Base-by-base conservation (phyloP, 92 coral and sea anemone genomes). In the Parazoanthus darwini region DNA sequence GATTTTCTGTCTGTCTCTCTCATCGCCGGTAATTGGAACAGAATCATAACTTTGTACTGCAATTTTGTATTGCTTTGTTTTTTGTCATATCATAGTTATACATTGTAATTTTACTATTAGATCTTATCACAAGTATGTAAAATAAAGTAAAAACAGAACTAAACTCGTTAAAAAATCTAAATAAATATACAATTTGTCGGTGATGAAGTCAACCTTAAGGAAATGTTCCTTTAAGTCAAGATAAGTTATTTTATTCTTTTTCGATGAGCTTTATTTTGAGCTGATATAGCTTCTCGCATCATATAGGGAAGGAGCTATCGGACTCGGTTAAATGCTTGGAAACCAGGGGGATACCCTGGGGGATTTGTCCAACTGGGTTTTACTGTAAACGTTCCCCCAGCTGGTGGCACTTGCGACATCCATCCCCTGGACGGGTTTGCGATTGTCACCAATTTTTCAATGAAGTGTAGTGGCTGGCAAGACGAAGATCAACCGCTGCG, bases 261-360 rank as follows among this genome's bases (percentile, higher is more conserved):
- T 0, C 58, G 20, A 63, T 63, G 23, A 18, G 25, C 68, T 22
- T 1, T 13, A 63, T 63, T 20, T 63, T 18, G 68, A 63, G 20
- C 33, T 29, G 20, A 18, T 18, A 7, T 38, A 73, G 22, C 29
- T 25, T 37, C 59, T 65, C 29, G 3, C 26, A 70, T 56, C n/a
- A 10, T 14, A 43, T 16, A 84, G 87, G 87, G 89, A 3, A 87
- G 79, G 72, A 79, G 77, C 7, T 95, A 96, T 82, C 88, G 94
- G 51, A 90, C 93, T 35, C 93, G 94, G 75, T 74, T 96, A 39
- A 93, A 92, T 71, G 99, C 99, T 23, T 93, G 99, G 97, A 93
- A 91, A 77, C 92, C 94, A 13, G 98, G 98, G 14, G 93, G 94
- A 0, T 74, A 92, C 33, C 95, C 94, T 8, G 94, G 93, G 11